Conservation (phyloP, 2,888 invertebrate genomes). For the Hypomecis atomaria region DNA sequence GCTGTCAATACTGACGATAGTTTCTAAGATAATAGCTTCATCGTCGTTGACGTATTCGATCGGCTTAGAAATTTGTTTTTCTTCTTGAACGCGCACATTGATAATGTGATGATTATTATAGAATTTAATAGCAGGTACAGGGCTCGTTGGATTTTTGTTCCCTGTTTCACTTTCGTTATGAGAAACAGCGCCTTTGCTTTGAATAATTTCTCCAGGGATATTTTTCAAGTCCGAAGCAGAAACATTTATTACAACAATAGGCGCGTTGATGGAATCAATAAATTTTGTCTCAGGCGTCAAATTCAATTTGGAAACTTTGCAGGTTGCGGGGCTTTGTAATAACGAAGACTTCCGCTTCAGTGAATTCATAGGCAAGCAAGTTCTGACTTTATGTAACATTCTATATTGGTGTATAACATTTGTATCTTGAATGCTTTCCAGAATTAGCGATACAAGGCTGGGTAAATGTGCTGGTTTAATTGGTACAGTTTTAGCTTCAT, state of each 20-base stretch:
- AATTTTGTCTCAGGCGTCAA: background rate
- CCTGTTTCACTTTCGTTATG: background rate
- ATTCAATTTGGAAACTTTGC: constrained; percentile 31
- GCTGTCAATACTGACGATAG: background rate
- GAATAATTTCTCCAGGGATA: background rate
- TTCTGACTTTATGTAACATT: background rate
- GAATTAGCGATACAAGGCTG: constrained; percentile 26
- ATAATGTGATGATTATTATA: constrained; percentile 9
- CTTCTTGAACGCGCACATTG: background rate
- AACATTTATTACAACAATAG: constrained; percentile 5
- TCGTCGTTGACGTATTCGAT: background rate
- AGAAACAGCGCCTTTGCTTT: constrained; percentile 1
- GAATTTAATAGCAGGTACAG: constrained; percentile 1
- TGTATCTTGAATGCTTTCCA: constrained; percentile 27
- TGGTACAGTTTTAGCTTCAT: background rate
- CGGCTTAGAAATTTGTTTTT: background rate
- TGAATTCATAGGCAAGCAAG: constrained; percentile 2
- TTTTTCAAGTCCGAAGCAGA: background rate
- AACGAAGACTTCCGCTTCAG: constrained; percentile 33
- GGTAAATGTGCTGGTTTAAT: constrained; percentile 9
- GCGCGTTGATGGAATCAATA: background rate
- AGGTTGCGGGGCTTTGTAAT: background rate
- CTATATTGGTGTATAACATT: constrained; percentile 10
- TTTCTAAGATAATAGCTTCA: background rate
- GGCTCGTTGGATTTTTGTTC: background rate